Evolutionary conservation across 1,140 invertebrate species (phyloP).

Genomic region (Leptinotarsa lineolata): DNA sequence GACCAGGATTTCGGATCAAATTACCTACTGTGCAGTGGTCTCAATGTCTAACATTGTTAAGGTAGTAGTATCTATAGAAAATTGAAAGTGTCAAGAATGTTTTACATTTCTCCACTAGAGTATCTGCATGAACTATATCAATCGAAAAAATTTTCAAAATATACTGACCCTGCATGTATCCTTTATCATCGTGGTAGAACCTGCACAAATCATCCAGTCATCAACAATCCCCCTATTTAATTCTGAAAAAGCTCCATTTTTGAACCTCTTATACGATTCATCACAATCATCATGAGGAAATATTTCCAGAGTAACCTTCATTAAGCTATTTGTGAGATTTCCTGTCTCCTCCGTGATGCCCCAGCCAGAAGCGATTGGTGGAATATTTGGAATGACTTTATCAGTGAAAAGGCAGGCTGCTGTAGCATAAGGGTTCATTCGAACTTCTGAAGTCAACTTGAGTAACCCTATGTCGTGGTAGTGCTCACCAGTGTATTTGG

Average conservation of each 20-base stretch:
- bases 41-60: no score
- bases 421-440: slow-evolving; percentile 57
- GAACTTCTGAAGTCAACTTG: slow-evolving; percentile 56
- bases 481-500: slow-evolving; percentile 59
- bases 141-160: not conserved
- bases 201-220: slow-evolving; percentile 68
- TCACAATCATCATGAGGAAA: slow-evolving; percentile 46
- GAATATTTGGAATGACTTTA: slow-evolving; percentile 20
- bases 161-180: slow-evolving; percentile 57
- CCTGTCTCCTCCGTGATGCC: slow-evolving; percentile 53
- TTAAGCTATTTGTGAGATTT: slow-evolving; percentile 54
- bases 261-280: slow-evolving; percentile 40
- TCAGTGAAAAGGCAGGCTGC: slow-evolving; percentile 65
- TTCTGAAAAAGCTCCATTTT: slow-evolving; percentile 41
- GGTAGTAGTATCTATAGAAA: no score
- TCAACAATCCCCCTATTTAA: slow-evolving; percentile 57
- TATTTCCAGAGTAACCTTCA: slow-evolving; percentile 59
- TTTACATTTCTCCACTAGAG: no score
- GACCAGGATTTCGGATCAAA: no score
- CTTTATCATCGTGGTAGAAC: slow-evolving; percentile 51
- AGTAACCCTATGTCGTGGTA: slow-evolving; percentile 70
- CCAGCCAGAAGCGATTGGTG: slow-evolving; percentile 45
- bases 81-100: no score
- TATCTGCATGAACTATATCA: no score
- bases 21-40: no score